phyloP scores from a whole-genome alignment of 2,888 invertebrate genomes.

The Herminia tarsipennalis region DNA sequence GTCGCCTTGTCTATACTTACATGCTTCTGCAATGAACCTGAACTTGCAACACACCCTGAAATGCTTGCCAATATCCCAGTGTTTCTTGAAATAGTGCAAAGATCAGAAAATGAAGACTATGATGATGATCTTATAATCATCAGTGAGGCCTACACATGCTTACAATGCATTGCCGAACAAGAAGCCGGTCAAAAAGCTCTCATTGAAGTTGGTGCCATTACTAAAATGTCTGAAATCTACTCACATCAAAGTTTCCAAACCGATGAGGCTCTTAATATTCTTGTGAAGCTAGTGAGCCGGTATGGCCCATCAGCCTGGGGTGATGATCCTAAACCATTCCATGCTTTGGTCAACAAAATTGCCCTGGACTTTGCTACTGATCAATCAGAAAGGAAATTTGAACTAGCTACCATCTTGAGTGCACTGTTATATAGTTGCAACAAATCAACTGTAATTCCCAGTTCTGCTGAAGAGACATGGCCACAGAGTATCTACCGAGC shows the following conservation, averaged over 20 bases:
- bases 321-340: slow-evolving; percentile 91
- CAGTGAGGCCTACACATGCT: slow-evolving; percentile 93
- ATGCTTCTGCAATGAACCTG: slow-evolving; percentile 93
- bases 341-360: slow-evolving; percentile 92
- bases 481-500: slow-evolving; percentile 93
- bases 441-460: slow-evolving; percentile 87
- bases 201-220: slow-evolving; percentile 91
- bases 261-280: slow-evolving; percentile 93
- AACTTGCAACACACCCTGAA: slow-evolving; percentile 92
- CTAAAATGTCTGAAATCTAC: slow-evolving; percentile 94
- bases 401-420: slow-evolving; percentile 92
- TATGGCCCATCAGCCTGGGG: slow-evolving; percentile 92
- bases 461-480: slow-evolving; percentile 91
- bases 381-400: slow-evolving; percentile 95
- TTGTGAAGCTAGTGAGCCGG: slow-evolving; percentile 90
- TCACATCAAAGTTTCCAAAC: slow-evolving; percentile 95
- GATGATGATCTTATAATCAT: slow-evolving; percentile 95
- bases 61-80: slow-evolving; percentile 94
- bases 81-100: slow-evolving; percentile 93
- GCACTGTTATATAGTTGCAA: slow-evolving; percentile 91
- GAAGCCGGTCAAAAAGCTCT: slow-evolving; percentile 93
- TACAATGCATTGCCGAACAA: slow-evolving; percentile 92
- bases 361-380: slow-evolving; percentile 95
- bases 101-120: slow-evolving; percentile 93
- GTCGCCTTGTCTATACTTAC: slow-evolving; percentile 95